These are phyloP conservation scores for Phyllostomus hastatus DNA, from an alignment of 2,113 vertebrate species.

Conservation along the genomic window DNA sequence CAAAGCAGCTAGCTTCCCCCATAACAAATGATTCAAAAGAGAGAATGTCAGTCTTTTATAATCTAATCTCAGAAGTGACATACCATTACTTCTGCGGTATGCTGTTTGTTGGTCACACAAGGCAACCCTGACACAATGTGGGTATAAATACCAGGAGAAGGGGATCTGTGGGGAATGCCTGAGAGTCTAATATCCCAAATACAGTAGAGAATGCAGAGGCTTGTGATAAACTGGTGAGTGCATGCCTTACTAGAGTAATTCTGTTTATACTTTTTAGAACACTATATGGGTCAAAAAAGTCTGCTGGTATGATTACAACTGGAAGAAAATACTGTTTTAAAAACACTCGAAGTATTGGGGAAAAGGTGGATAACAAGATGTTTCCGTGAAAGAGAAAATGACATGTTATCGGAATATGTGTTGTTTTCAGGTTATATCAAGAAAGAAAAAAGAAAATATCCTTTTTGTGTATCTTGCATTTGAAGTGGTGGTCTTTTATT, in stretches of 20 bases:
- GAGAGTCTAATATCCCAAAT: neutral
- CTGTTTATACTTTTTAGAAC: neutral
- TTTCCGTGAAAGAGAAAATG: constrained; percentile 25
- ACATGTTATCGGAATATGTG: neutral
- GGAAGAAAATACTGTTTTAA: neutral
- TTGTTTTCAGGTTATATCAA: constrained; percentile 22
- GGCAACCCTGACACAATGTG: neutral
- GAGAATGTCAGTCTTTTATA: neutral
- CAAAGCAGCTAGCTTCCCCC: neutral
- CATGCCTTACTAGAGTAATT: neutral
- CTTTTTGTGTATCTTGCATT: constrained; percentile 33
- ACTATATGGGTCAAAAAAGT: neutral
- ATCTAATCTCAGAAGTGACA: neutral
- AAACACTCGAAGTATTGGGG: neutral
- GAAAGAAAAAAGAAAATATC: constrained; percentile 3
- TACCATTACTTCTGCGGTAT: neutral
- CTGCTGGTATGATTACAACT: neutral
- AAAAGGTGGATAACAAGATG: neutral
- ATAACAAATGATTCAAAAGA: neutral
- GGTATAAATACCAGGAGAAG: neutral
- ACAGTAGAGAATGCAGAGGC: neutral
- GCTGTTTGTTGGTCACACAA: neutral
- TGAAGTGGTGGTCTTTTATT: constrained; percentile 38
- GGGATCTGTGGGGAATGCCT: neutral
- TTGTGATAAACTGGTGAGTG: neutral